Evolutionary conservation across 2,888 invertebrate species (phyloP), one percentile per base, ranked within the genome.

Genomic region (Leistus spinibarbis): DNA sequence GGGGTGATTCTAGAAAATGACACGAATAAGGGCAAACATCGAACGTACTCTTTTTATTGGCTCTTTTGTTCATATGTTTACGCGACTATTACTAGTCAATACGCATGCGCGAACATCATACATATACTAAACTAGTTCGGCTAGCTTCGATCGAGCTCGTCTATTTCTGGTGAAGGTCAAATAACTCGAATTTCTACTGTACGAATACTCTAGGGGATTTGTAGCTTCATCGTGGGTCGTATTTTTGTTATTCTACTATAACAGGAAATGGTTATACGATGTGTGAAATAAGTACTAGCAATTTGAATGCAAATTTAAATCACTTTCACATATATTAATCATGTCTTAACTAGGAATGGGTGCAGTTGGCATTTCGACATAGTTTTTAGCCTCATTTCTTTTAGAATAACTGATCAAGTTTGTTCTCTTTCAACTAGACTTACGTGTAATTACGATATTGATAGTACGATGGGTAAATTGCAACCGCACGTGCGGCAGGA

Each of bases 1-100:
- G 20, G 53, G 69, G 69, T 27, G 69, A 64, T 64, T 71, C 23
- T 16, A 71, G 62, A 62, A 63, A 70, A 70, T 70, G 62, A 63
- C 64, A 53, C 62, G 70, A 63, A 63, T 40, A 40, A 40, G 13
- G 40, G 40, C 10, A 40, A 40, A 13, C 40, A 40, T 40, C 13
- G 3, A 2, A 40, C 40, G 40, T 40, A 40, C 1, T 40, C 10
- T 40, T 40, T 40, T 40, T 4, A 40, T 13, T 40, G 40, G 7
- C 3, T 40, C 40, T 40, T 40, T 40, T 10, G 40, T 40, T 40
- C 5, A 40, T 2, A 5, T 9, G 4, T 27, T 27, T 40, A 40
- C 13, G 10, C 40, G n/a, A n/a, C n/a, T n/a, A n/a, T n/a, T n/a
- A n/a, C n/a, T n/a, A n/a, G n/a, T n/a, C n/a, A n/a, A n/a, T n/a